These are phyloP conservation scores for Monochamus alternatus DNA, from an alignment of 2,888 invertebrate species.

Conservation along the genomic window DNA sequence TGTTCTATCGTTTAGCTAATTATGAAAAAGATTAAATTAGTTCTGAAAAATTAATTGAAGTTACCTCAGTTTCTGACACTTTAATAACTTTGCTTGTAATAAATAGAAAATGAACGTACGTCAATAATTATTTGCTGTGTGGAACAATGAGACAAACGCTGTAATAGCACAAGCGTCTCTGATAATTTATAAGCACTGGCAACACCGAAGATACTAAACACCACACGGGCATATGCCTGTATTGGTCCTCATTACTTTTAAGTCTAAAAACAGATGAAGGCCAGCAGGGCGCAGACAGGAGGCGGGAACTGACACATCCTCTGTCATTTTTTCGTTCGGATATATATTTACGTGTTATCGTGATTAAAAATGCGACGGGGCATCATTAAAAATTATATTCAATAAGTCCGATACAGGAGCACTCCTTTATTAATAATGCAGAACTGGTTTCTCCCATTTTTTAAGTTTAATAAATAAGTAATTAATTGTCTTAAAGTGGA, in stretches of 20 bases:
- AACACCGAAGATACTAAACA: slow-evolving; percentile 1
- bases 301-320: slow-evolving; percentile 57
- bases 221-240: slow-evolving; percentile 5
- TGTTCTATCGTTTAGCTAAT: too few species aligned
- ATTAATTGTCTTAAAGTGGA: too few species aligned
- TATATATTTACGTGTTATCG: slow-evolving; percentile 47
- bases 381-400: slow-evolving; percentile 32
- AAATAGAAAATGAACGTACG: background rate
- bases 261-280: slow-evolving; percentile 26
- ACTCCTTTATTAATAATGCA: background rate
- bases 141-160: background rate
- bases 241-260: slow-evolving; percentile 17
- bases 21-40: too few species aligned
- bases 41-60: too few species aligned
- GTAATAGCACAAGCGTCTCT: background rate
- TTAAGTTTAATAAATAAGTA: background rate
- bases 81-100: too few species aligned
- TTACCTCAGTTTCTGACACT: too few species aligned
- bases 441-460: background rate
- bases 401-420: too few species aligned
- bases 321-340: slow-evolving; percentile 47
- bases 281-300: slow-evolving; percentile 60
- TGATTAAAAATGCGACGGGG: slow-evolving; percentile 45
- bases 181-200: slow-evolving; percentile 9
- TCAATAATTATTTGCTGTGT: background rate